Evolutionary conservation across 2,797 vertebrate species (phyloP), one percentile per base, ranked within the genome.

Genomic region (Silurus aristotelis): DNA sequence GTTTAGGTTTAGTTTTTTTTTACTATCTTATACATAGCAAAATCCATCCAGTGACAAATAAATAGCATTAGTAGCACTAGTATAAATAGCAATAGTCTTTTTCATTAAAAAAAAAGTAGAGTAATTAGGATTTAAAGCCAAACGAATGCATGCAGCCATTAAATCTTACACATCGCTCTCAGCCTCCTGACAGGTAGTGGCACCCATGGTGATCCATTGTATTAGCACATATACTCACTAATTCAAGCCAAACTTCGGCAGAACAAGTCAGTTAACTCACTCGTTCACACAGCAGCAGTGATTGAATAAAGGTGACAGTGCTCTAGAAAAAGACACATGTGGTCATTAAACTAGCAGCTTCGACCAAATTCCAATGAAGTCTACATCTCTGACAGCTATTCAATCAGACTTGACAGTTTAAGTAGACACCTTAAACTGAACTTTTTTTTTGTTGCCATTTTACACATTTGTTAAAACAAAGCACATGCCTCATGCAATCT

Each of bases 281-380:
- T 85, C 80, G 4, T 56, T 31, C 64, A 55, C 64, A 64, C 17
- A 25, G 17, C 17, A 22, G 38, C 64, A 60, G 72, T 86, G 72
- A 83, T 86, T 77, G 70, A 82, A 86, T 83, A 83, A 86, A 86
- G 73, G 85, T 80, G 83, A 82, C 86, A 85, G 84, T 55, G 60
- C 43, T 84, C 27, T 56, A 66, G 61, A 71, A 63, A 56, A 76
- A 87, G 71, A 86, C 86, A 86, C 83, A 85, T 43, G 55, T 13
- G 73, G 71, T 82, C 71, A 38, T 72, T 73, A 80, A 72, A 63
- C 72, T 63, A 67, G 67, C 43, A 70, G 79, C 66, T 84, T 52
- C 84, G 66, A 76, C 76, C 13, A 76, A 83, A 63, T 77, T 78
- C 48, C 20, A 61, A 58, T 61, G 79, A 85, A 75, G 52, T 76